Conservation (phyloP, 2,797 vertebrate species). For the Synanceia verrucosa region DNA sequence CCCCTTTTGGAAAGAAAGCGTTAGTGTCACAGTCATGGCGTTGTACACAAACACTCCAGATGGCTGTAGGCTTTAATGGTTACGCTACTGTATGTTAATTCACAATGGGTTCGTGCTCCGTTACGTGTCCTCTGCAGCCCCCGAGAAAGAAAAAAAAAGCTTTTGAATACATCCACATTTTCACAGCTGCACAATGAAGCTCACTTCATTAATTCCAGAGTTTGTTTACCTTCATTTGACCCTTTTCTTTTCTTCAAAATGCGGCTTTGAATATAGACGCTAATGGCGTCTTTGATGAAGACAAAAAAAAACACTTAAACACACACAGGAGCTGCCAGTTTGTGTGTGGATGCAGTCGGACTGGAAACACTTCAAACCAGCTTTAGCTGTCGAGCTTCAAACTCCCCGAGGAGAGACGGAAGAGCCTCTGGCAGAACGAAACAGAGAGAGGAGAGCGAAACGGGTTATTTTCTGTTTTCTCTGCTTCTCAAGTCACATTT, state of each 20-base stretch:
- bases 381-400: constrained; percentile 29
- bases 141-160: background rate
- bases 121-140: background rate
- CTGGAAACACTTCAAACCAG: constrained; percentile 37
- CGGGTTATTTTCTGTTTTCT: constrained; percentile 43
- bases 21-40: background rate
- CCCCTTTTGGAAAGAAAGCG: constrained; percentile 4
- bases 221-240: constrained; percentile 34
- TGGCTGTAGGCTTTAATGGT: constrained; percentile 13
- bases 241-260: constrained; percentile 9
- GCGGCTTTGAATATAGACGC: constrained; percentile 28
- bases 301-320: constrained; percentile 11
- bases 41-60: background rate
- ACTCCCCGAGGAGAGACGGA: constrained; percentile 42
- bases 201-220: background rate
- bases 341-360: constrained; percentile 20
- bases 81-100: background rate
- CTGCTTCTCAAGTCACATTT: constrained; percentile 27
- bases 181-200: background rate
- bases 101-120: constrained; percentile 2
- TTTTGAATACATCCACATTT: constrained; percentile 14
- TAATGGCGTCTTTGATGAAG: constrained; percentile 37
- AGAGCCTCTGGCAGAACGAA: constrained; percentile 57
- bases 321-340: background rate
- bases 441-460: constrained; percentile 36